Evolutionary conservation across 35 echinoderm and acorn worm species (phyloP), one percentile per base, ranked within the genome.

Genomic region (Ophioderma brevispina): DNA sequence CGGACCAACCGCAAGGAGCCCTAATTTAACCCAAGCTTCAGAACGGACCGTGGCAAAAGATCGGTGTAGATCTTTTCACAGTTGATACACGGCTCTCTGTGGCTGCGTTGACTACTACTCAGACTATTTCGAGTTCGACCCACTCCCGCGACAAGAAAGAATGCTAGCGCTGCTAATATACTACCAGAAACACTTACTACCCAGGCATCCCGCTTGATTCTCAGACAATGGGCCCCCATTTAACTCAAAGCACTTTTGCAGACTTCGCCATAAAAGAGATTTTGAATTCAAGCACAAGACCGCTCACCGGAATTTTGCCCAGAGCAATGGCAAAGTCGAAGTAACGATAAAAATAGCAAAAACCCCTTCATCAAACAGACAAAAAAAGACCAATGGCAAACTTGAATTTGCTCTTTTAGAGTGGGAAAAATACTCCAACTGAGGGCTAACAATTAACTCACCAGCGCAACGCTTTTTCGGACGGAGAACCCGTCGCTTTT

Each of bases 201-300:
- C 3, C 80, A 91, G 89, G 91, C 11, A 93, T 93, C 92, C 92
- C 2, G 86, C 89, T 34, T 6, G 13, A 21, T 82, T 83, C 21
- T 77, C 78, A 8, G 92, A 93, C 33, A 93, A 88, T 39, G 39
- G 87, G 75, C 92, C 87, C 39, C 85, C 91, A 31, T 93, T 89
- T 50, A 43, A n/a, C 85, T 87, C 76, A 21, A 82, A 21, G 85
- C 87, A 14, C n/a, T 88, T n/a, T 87, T 19, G 33, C 28, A 80
- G 78, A 75, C 23, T 92, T 92, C 59, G 82, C 82, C 0, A 21
- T n/a, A n/a, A n/a, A 0, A 21, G 14, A 21, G 79, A 92, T 32
- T 92, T 79, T 81, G 41, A 76, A 1, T 86, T 80, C 52, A 38
- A 80, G 13, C 90, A 85, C 38, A 78, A 31, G 39, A 87, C 85